phyloP scores from a whole-genome alignment of 2,113 vertebrate species.

The Phaetusa simplex region DNA sequence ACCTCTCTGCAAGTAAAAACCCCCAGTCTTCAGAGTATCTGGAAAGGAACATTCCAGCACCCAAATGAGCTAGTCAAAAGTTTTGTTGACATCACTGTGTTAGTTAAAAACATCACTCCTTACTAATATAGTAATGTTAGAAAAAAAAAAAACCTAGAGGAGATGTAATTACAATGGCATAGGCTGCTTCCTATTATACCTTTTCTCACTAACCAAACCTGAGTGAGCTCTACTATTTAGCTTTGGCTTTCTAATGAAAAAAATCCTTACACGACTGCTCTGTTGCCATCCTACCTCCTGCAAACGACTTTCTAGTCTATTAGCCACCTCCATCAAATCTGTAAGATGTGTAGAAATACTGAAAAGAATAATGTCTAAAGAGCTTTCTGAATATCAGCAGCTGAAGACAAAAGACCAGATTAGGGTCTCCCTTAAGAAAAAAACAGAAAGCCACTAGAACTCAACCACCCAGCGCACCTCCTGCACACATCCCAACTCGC shows the following conservation, averaged over 20 bases:
- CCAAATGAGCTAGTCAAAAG: background rate
- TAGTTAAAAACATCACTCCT: background rate
- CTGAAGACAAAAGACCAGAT: background rate
- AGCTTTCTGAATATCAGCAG: background rate
- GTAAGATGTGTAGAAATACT: background rate
- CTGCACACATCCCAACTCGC: background rate
- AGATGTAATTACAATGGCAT: background rate
- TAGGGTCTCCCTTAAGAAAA: background rate
- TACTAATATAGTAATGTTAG: background rate
- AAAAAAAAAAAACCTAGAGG: background rate
- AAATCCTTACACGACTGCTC: background rate
- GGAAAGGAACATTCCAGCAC: background rate
- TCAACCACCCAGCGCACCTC: background rate
- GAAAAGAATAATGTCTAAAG: background rate
- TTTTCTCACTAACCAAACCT: background rate
- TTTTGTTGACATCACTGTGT: background rate
- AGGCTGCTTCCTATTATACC: background rate
- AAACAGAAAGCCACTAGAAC: background rate
- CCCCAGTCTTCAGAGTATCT: background rate
- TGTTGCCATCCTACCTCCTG: background rate
- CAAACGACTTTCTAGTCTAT: background rate
- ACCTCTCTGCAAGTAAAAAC: background rate
- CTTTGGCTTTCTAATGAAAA: background rate
- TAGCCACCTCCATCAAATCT: background rate
- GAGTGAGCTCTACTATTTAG: background rate